phyloP scores from a whole-genome alignment of 2,888 invertebrate genomes.

The Caenorhabditis sp. region DNA sequence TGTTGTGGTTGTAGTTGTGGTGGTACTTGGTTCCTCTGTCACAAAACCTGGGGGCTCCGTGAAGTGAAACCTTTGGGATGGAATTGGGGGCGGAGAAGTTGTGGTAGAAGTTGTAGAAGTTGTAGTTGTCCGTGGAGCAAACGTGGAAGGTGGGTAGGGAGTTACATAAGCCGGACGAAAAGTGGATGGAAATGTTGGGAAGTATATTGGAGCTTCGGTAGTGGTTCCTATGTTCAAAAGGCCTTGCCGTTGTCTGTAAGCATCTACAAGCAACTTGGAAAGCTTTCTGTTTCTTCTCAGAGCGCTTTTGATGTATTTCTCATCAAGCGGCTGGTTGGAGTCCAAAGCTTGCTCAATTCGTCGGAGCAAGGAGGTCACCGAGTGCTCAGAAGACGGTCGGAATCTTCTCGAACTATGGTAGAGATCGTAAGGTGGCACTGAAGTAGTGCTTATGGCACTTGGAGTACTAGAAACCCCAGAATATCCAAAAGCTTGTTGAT shows the following conservation, averaged over 20 bases:
- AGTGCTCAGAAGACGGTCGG: slow-evolving; percentile 22
- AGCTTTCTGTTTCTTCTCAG: slow-evolving; percentile 59
- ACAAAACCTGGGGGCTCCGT: slow-evolving; percentile 1
- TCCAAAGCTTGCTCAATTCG: slow-evolving; percentile 56
- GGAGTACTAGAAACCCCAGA: slow-evolving; percentile 7
- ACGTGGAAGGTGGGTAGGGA: too few relatives aligned
- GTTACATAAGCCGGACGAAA: too few relatives aligned
- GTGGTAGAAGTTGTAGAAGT: not conserved
- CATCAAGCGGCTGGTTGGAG: slow-evolving; percentile 56
- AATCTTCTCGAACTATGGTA: slow-evolving; percentile 5
- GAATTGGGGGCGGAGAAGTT: not conserved
- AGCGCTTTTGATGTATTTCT: slow-evolving; percentile 55
- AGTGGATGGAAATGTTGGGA: slow-evolving; percentile 9
- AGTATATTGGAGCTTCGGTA: not conserved
- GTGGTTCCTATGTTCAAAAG: slow-evolving; percentile 13
- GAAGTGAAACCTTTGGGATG: too few relatives aligned
- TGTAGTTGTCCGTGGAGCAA: slow-evolving; percentile 1
- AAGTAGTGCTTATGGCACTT: not conserved
- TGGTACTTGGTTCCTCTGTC: not conserved
- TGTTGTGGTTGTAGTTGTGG: not conserved
- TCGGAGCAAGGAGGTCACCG: slow-evolving; percentile 44
- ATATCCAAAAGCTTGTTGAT: slow-evolving; percentile 17
- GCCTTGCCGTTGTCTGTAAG: slow-evolving; percentile 46
- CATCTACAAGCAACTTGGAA: slow-evolving; percentile 58
- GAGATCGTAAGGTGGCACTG: not conserved